phyloP scores from a whole-genome alignment of 2,888 invertebrate genomes.

The Temnothorax ravouxi region DNA sequence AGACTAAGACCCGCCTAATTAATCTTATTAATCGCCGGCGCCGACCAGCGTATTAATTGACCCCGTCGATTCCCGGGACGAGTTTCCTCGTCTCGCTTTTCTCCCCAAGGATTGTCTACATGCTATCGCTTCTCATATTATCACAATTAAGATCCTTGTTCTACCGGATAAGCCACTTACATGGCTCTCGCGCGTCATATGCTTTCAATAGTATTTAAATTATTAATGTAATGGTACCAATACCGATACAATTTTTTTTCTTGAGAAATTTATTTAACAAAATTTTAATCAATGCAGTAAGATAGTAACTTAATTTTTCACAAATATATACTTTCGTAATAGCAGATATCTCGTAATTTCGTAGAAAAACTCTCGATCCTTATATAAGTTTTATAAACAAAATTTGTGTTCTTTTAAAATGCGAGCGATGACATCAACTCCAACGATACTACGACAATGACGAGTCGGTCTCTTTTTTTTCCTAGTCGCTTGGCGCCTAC shows the following conservation, averaged over 20 bases:
- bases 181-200: too few species aligned
- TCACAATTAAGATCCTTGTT: background rate
- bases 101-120: conserved; percentile 9
- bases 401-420: background rate
- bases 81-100: conserved; percentile 10
- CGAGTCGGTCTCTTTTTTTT: conserved; percentile 10
- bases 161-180: background rate
- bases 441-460: background rate
- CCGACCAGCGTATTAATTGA: conserved; percentile 59
- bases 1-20: conserved; percentile 20
- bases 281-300: background rate
- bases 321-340: background rate
- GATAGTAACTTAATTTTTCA: background rate
- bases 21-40: conserved; percentile 65
- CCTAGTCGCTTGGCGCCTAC: background rate
- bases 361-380: background rate
- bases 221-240: background rate
- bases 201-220: background rate
- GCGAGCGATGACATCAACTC: background rate
- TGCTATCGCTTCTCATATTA: background rate
- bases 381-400: background rate
- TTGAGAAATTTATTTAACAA: background rate
- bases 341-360: background rate
- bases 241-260: background rate
- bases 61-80: conserved; percentile 12